A percentile compares a stretch with the other conserved stretches of the same genome.
Conservation (phyloP, 1,140 invertebrate genomes). For the Eriosoma lanigerum region DNA sequence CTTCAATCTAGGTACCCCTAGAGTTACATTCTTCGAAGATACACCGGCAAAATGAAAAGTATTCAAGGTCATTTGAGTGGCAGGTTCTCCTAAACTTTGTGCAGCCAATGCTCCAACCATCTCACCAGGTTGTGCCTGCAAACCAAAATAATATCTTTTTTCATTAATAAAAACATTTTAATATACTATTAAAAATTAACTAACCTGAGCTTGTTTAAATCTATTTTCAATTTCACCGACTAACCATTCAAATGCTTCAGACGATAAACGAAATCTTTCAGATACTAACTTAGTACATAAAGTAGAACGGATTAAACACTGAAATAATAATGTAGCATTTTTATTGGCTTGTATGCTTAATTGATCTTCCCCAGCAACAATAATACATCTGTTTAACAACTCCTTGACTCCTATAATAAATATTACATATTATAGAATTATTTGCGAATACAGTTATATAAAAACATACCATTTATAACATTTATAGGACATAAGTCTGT, state of each 20-base stretch:
- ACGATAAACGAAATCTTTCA: slow-evolving; percentile 89
- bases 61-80: slow-evolving; percentile 99
- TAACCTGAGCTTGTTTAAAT: slow-evolving; percentile 95
- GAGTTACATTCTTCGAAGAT: slow-evolving; percentile 99
- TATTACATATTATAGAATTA: no score
- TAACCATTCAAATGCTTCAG: slow-evolving; percentile 98
- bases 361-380: slow-evolving; percentile 92
- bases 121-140: slow-evolving; percentile 81
- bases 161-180: no score
- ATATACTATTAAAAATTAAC: slow-evolving; percentile 51
- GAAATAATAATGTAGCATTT: slow-evolving; percentile 97
- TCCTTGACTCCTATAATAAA: slow-evolving; percentile 77
- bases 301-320: slow-evolving; percentile 91
- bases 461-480: slow-evolving; percentile 79
- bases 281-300: slow-evolving; percentile 94
- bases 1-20: slow-evolving; percentile 94
- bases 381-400: slow-evolving; percentile 84
- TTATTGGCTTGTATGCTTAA: slow-evolving; percentile 95
- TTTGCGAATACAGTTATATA: slow-evolving; percentile 34
- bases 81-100: slow-evolving; percentile 97
- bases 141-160: no score
- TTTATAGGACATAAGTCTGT: slow-evolving; percentile 92
- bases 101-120: slow-evolving; percentile 99
- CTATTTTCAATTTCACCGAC: slow-evolving; percentile 96
- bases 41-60: slow-evolving; percentile 99